phyloP scores from a whole-genome alignment of 2,888 invertebrate species.

The Tachystola acroxantha region DNA sequence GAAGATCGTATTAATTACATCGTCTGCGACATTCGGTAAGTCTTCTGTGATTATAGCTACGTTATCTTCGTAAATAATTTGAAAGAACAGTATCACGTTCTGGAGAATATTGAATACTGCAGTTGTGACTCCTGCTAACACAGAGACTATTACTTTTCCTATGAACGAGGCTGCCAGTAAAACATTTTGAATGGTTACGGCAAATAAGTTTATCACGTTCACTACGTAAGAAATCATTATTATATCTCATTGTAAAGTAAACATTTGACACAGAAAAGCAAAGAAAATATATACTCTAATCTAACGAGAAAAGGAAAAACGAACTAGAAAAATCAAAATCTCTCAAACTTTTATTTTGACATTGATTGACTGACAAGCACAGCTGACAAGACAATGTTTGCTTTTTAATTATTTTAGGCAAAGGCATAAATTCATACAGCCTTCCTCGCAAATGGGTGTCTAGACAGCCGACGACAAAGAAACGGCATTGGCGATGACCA shows the following conservation, averaged over 20 bases:
- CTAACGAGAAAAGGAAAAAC: too few species aligned
- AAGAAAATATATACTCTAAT: too few species aligned
- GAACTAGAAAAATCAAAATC: too few species aligned
- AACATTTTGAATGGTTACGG: conserved; percentile 40
- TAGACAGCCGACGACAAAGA: too few species aligned
- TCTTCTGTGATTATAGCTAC: conserved; percentile 54
- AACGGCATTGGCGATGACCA: too few species aligned
- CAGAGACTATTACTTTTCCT: conserved; percentile 54
- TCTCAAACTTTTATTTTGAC: too few species aligned
- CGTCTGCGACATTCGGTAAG: conserved; percentile 41
- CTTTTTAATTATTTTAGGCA: too few species aligned
- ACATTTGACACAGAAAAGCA: neutral
- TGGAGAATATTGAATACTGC: conserved; percentile 26
- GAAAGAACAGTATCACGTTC: conserved; percentile 35
- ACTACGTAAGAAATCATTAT: conserved; percentile 60
- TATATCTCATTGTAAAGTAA: conserved; percentile 22
- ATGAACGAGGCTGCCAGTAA: conserved; percentile 47
- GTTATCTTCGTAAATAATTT: conserved; percentile 69
- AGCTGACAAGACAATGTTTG: too few species aligned
- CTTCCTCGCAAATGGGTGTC: too few species aligned
- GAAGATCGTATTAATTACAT: conserved; percentile 22
- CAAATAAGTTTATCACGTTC: conserved; percentile 46
- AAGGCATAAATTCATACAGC: too few species aligned
- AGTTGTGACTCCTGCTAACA: conserved; percentile 33
- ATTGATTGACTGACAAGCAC: too few species aligned